Base-by-base conservation (phyloP, 2,888 invertebrate genomes). In the Catocala fraxini region DNA sequence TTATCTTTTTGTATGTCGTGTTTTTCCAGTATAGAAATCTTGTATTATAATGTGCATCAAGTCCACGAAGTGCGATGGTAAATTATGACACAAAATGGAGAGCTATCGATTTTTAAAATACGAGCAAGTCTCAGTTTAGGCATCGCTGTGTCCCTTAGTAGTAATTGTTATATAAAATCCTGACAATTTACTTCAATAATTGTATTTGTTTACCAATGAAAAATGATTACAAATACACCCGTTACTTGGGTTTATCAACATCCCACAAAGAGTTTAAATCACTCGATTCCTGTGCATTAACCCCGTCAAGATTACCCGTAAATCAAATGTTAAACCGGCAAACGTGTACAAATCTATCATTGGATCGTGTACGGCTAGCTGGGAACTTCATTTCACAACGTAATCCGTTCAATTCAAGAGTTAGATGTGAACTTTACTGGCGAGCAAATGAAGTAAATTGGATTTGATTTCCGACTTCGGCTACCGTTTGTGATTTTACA, bases 381-480 rank as follows among this genome's bases (percentile, higher is more conserved):
- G 70, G 76, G 69, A 87, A 87, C 86, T 88, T 85, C 85, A 87
- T 86, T 86, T 85, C 82, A 78, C 73, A 78, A 85, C 78, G 88
- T 91, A 91, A 92, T 91, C 88, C 88, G 82, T 88, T 90, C 90
- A 89, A 89, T 89, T 89, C 83, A 84, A 87, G 82, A 90, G 85
- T 88, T 88, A 82, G 84, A 90, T 88, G 88, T 85, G 89, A 92
- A 90, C 90, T 92, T 91, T 87, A 86, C 88, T 85, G 86, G 88
- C 84, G 88, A 87, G 89, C 86, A 90, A 93, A 93, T 92, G 90
- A 90, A 91, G 85, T 88, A 89, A 92, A 93, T 92, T 92, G 89
- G 85, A 92, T 93, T 92, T 90, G 88, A 92, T 92, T 89, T 90
- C 88, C 89, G 84, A 86, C 89, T 87, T 83, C 81, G 82, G 85